Percentiles rank a stretch among this genome's conserved stretches.
phyloP scores from a whole-genome alignment of 2,113 vertebrate species.

The Lophura nycthemera region DNA sequence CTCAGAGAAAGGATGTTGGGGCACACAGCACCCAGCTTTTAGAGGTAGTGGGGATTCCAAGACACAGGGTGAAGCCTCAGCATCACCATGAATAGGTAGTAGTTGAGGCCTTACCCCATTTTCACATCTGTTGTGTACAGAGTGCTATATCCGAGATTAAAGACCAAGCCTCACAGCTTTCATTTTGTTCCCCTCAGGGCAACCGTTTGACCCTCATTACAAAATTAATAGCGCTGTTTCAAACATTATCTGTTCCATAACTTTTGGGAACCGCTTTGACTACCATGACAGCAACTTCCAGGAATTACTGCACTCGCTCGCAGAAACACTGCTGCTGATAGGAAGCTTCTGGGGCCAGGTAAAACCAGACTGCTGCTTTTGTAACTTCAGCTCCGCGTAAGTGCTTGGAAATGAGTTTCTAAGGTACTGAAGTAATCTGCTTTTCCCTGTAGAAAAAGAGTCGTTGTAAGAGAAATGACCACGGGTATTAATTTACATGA shows the following conservation, averaged over 20 bases:
- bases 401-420: background rate
- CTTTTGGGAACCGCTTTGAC: slow-evolving; percentile 89
- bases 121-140: background rate
- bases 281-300: slow-evolving; percentile 83
- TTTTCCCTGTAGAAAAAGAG: background rate
- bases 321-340: slow-evolving; percentile 67
- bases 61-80: background rate
- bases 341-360: slow-evolving; percentile 72
- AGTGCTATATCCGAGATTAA: background rate
- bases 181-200: slow-evolving; percentile 65
- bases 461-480: background rate
- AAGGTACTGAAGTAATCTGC: background rate
- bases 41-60: background rate
- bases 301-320: slow-evolving; percentile 80
- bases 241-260: slow-evolving; percentile 85
- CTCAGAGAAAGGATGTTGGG: rapidly evolving
- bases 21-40: background rate
- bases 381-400: background rate
- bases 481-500: background rate
- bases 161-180: background rate
- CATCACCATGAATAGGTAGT: background rate
- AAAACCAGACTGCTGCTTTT: background rate
- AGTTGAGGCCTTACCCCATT: background rate
- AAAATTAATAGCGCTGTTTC: slow-evolving; percentile 83
- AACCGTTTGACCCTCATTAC: slow-evolving; percentile 79